Base-by-base conservation (phyloP, 2,797 vertebrate species). In the Aplochiton taeniatus region DNA sequence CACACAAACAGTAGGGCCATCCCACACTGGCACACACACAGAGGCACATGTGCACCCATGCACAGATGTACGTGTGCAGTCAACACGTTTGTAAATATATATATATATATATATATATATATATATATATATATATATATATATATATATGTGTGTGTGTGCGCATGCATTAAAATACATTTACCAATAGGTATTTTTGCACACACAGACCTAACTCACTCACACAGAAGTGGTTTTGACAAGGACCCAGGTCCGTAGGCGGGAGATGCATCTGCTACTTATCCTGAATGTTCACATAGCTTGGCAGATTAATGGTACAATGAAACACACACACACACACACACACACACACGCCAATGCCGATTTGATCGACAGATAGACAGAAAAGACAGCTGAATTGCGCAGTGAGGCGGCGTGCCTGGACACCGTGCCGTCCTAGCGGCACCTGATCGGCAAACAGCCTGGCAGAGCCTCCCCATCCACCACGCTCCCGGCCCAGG, bases 401-500 rank as follows among this genome's bases (percentile, higher is more conserved):
- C 79, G 73, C 64, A 61, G 70, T 48, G 68, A 12, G 19, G 62
- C 69, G 3, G 31, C 6, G 31, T 31, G 31, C 31, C 31, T 31
- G 31, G 31, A 31, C 31, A 31, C 31, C 31, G 3, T 2, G 31
- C 72, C 59, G 67, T 67, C 74, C 54, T 85, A 85, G 87, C 84
- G 58, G 82, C 61, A 67, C 76, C 77, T 85, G 85, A 90, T 85
- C 80, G 83, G 75, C 85, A 83, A 90, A 83, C 85, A 78, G 84
- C 31, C 31, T 31, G 31, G 6, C 31, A 31, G 31, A 31, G 31
- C 31, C 3, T 31, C 31, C 83, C 80, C 83, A 72, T 58, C 83
- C 83, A 85, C 85, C 85, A 83, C 82, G 72, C 80, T 88, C 83
- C 78, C 82, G 73, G 82, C 80, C 76, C 87, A 86, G 85, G 87